phyloP scores from a whole-genome alignment of 2,113 vertebrate genomes.

The Malurus melanocephalus region DNA sequence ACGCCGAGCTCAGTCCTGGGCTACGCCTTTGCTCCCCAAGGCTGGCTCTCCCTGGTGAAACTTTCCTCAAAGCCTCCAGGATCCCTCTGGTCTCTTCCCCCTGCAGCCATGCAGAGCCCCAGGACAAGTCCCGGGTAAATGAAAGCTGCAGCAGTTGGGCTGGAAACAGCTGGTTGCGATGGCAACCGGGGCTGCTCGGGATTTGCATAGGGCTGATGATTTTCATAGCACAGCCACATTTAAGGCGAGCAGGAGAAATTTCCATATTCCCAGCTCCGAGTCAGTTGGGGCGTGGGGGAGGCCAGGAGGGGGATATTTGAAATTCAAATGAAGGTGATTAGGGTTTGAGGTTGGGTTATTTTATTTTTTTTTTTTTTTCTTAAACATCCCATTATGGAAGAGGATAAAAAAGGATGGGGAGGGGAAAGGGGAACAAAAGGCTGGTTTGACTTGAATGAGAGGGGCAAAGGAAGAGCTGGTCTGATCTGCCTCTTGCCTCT shows the following conservation, averaged over 20 bases:
- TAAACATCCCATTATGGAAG: conserved; percentile 68
- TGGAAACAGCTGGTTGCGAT: conserved; percentile 74
- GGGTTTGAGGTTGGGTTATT: conserved; percentile 64
- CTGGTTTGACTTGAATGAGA: conserved; percentile 60
- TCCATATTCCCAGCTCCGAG: conserved; percentile 85
- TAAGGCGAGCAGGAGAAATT: conserved; percentile 77
- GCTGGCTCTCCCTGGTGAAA: conserved; percentile 36
- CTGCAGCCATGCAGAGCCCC: conserved; percentile 34
- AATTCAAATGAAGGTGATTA: conserved; percentile 90
- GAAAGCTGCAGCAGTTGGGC: conserved; percentile 23
- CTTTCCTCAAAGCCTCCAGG: conserved; percentile 15
- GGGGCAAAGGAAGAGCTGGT: conserved; percentile 57
- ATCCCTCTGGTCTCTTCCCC: conserved; percentile 23
- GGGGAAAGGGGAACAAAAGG: conserved; percentile 58
- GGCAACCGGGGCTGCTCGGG: conserved; percentile 50
- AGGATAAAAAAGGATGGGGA: conserved; percentile 67
- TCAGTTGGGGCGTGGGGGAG: conserved; percentile 67
- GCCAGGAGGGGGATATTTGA: conserved; percentile 82
- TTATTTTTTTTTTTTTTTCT: conserved; percentile 39
- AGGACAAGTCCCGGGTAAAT: neutral
- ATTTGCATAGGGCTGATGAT: conserved; percentile 92
- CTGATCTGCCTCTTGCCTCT: conserved; percentile 64
- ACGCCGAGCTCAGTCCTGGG: neutral
- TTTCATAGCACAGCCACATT: conserved; percentile 91
- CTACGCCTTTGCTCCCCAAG: conserved; percentile 28